Conservation (phyloP, 53 echinoderm and acorn worm genomes). For the Actinopyga echinites region DNA sequence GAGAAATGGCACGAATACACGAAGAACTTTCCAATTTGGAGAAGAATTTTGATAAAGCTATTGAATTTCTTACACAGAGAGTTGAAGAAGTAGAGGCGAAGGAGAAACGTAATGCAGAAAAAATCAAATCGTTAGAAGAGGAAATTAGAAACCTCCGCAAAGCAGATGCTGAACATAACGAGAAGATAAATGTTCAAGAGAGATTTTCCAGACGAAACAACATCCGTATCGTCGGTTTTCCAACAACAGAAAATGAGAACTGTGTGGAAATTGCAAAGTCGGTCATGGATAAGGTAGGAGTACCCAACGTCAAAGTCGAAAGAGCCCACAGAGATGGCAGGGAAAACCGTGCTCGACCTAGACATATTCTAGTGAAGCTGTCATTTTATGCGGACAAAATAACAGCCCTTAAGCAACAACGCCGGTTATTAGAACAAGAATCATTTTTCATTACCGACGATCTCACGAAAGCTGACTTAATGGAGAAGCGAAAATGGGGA, state of each 20-base stretch:
- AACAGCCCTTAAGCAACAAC: neutral
- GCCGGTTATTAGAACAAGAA: neutral
- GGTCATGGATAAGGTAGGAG: neutral
- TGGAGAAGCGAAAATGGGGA: neutral
- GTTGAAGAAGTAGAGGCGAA: neutral
- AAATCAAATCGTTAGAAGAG: neutral
- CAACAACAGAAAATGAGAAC: neutral
- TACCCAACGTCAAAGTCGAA: neutral
- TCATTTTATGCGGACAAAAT: neutral
- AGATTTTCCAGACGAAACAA: neutral
- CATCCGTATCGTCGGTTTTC: neutral
- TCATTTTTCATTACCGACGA: neutral
- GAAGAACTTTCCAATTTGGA: no score
- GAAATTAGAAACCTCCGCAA: neutral
- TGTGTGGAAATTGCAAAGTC: neutral
- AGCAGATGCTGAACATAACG: neutral
- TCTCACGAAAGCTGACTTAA: neutral
- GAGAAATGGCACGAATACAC: no score
- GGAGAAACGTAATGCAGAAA: neutral
- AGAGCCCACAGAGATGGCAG: neutral
- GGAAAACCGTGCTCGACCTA: neutral
- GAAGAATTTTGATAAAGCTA: no score
- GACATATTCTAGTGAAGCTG: neutral
- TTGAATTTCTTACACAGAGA: no score
- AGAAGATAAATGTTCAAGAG: neutral